phyloP scores from a whole-genome alignment of 2,113 vertebrate species.

The Emberiza fucata region DNA sequence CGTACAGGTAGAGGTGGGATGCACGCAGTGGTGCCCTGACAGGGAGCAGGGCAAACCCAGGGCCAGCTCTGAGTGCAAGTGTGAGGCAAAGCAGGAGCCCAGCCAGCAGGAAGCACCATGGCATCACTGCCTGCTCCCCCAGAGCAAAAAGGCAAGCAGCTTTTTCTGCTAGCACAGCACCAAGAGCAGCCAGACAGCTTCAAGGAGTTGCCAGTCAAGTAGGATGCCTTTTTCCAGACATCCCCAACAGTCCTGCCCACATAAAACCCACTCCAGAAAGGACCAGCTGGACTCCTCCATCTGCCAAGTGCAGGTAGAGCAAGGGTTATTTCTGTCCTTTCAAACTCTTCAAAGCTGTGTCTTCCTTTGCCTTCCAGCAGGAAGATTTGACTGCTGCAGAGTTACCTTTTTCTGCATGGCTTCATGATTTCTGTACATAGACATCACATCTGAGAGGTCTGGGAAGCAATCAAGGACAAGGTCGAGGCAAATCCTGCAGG shows the following conservation, averaged over 20 bases:
- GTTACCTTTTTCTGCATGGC: background rate
- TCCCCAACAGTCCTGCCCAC: background rate
- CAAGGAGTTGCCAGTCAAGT: background rate
- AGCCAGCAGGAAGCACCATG: rapidly evolving
- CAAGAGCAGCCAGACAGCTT: background rate
- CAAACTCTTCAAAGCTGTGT: background rate
- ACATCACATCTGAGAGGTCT: background rate
- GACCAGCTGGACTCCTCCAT: background rate
- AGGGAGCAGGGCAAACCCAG: background rate
- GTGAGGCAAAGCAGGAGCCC: background rate
- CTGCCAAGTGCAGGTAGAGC: background rate
- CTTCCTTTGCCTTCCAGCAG: background rate
- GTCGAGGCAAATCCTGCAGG: background rate
- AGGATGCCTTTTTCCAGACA: background rate
- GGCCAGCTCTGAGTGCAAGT: background rate
- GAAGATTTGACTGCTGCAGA: background rate
- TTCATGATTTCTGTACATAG: background rate
- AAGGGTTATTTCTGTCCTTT: background rate
- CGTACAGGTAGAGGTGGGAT: rapidly evolving
- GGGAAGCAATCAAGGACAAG: conserved; percentile 9
- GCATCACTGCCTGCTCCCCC: background rate
- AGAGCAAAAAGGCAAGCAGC: background rate
- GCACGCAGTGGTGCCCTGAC: rapidly evolving
- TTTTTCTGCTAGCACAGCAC: background rate
- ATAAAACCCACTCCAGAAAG: background rate